These are phyloP conservation scores for Himantopus leucocephalus DNA, from an alignment of 2,113 vertebrate genomes.

Conservation along the genomic window DNA sequence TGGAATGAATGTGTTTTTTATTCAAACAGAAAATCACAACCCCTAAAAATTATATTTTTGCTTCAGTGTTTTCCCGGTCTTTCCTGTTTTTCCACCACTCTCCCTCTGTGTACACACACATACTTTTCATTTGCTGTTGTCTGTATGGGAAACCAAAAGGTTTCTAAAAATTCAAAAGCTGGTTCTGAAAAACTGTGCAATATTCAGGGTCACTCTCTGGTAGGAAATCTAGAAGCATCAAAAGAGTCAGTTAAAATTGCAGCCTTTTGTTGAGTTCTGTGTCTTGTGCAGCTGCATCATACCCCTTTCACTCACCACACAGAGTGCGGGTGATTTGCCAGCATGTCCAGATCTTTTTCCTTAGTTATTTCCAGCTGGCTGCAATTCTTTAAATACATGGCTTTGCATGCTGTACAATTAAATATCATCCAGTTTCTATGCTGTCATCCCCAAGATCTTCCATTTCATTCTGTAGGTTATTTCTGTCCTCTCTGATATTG, in stretches of 20 bases:
- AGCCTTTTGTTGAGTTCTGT: not conserved
- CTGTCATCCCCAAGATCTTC: not conserved
- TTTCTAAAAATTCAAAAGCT: not conserved
- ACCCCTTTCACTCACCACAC: not conserved
- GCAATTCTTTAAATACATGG: not conserved
- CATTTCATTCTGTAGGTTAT: not conserved
- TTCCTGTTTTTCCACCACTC: not conserved
- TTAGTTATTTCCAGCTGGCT: constrained; percentile 5
- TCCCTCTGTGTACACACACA: not conserved
- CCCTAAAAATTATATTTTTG: not conserved
- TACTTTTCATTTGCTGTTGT: not conserved
- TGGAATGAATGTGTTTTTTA: not conserved
- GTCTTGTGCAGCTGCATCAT: not conserved
- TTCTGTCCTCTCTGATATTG: not conserved
- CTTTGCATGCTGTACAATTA: not conserved
- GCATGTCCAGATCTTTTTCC: not conserved
- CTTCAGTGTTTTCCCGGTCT: not conserved
- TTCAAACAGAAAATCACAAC: not conserved
- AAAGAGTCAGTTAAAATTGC: not conserved
- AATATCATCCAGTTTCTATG: not conserved
- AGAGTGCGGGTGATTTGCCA: not conserved
- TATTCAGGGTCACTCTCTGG: not conserved
- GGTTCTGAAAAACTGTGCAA: not conserved
- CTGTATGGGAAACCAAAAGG: not conserved
- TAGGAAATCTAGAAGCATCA: not conserved